Evolutionary conservation across 1,140 invertebrate species (phyloP), one percentile per base, ranked within the genome.

Genomic region (Mya arenaria): DNA sequence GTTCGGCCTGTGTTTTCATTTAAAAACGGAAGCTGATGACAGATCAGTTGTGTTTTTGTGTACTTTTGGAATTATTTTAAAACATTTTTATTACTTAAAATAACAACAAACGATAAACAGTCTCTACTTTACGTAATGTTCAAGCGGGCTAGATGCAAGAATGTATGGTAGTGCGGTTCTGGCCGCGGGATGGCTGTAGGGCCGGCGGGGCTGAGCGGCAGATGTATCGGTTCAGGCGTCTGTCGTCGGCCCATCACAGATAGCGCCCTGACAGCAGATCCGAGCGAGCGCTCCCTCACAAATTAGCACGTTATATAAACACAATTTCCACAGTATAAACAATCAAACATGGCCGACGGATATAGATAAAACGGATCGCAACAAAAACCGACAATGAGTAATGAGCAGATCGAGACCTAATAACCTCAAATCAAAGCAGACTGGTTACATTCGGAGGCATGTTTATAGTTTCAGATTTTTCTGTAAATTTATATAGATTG

Each of bases 221-320:
- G 48, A 81, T 83, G 72, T 83, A 75, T 75, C 63, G 19, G 60
- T 58, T 77, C 73, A 74, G 48, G 44, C 36, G 52, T 71, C 72
- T 69, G 19, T 83, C 73, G 36, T 19, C 72, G 58, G 44, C 52
- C 25, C 34, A 75, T 66, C 66, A 44, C 48, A 13, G 72, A 83
- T 83, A 80, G 32, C 79, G 28, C 39, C n/a, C 60, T 79, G 82
- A 72, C 68, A 84, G 82, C 65, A 36, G n/a, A 62, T 41, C 32
- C 28, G 56, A 65, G 39, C 79, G 75, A 82, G 79, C 72, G 66
- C 83, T 77, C 72, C 82, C 80, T 85, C 84, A 72, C 86, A 87
- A 87, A 87, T 87, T 87, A 87, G 85, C 86, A 85, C 84, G 68
- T 83, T 75, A 78, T 87, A 83, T 87, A 87, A 87, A 87, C 86